A percentile compares a stretch with the other conserved stretches of the same genome.
phyloP scores from a whole-genome alignment of 2,113 vertebrate species.

The Tenrec ecaudatus region DNA sequence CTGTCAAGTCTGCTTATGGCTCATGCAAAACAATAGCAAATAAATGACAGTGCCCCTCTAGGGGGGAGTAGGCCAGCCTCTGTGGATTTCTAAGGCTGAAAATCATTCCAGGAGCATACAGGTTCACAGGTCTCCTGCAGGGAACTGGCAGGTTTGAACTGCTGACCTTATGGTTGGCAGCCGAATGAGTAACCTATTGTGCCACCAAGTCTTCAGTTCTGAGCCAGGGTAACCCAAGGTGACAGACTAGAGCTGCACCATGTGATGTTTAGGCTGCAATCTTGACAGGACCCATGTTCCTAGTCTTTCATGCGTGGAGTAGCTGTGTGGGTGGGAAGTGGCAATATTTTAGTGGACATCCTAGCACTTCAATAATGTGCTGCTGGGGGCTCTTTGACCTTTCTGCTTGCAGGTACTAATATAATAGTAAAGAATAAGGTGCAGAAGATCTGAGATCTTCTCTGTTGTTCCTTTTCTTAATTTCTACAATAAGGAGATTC shows the following conservation, averaged over 20 bases:
- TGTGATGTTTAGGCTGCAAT: not conserved
- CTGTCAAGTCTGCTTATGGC: not conserved
- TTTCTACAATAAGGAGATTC: constrained; percentile 39
- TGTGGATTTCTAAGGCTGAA: too few species aligned
- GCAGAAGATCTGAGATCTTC: not conserved
- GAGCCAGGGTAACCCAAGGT: not conserved
- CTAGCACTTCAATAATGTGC: not conserved
- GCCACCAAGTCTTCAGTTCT: not conserved
- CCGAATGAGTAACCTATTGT: not conserved
- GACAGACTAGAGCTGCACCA: not conserved
- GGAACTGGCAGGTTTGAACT: too few species aligned
- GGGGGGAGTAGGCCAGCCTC: too few species aligned
- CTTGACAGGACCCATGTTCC: not conserved
- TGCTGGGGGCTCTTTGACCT: not conserved
- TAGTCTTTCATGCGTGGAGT: not conserved
- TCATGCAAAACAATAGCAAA: not conserved
- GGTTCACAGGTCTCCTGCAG: too few species aligned
- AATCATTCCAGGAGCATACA: too few species aligned
- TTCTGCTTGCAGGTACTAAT: too few species aligned
- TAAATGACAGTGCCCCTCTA: too few species aligned
- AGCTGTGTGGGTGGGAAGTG: not conserved
- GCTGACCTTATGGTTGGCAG: too few species aligned
- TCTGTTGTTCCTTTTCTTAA: constrained; percentile 5
- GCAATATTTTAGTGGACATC: not conserved
- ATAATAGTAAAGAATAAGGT: not conserved